Base-by-base conservation (phyloP, 2,113 vertebrate species). In the Anseranas semipalmata region DNA sequence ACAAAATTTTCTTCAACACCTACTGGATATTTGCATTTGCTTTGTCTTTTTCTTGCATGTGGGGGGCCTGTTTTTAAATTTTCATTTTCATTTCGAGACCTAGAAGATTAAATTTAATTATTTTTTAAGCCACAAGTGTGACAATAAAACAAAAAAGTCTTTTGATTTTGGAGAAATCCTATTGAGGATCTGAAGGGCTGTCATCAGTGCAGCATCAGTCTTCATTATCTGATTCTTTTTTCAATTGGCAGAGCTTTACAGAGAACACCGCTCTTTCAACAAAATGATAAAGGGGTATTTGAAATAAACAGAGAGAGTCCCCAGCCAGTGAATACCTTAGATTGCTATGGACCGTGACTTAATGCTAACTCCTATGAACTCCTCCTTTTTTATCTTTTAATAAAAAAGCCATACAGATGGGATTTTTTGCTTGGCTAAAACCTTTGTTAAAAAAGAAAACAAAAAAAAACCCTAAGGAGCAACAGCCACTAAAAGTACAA, bases 101-200 rank as follows among this genome's bases (percentile, higher is more conserved):
- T 58, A 70, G 90, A 97, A 97, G 79, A 95, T 92, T 87, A 85
- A 68, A 92, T 92, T 91, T 93, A 90, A 95, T 97, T 97, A 93
- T 93, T 95, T 97, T 71, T 92, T 77, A 84, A 95, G 94, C 96
- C 87, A 85, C 24, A 8, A 96, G 94, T 62, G 84, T 43, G 71
- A 92, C 96, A 96, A 97, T 96, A 97, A 97, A 95, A 96, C 33
- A 87, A 93, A 89, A 82, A 93, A 93, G 72, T 74, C 97, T 97
- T 97, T 98, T 98, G 98, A 97, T 97, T 98, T 93, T 67, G 94
- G 92, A 94, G 96, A 89, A 97, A 97, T 96, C 86, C 95, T 96
- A 89, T 72, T 84, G 96, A 95, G 96, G 96, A 97, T 94, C 93
- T 93, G 96, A 97, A 96, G 95, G 90, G 39, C 48, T 96, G 95